Evolutionary conservation across 2,113 vertebrate genomes (phyloP).

Genomic region (Perca flavescens): DNA sequence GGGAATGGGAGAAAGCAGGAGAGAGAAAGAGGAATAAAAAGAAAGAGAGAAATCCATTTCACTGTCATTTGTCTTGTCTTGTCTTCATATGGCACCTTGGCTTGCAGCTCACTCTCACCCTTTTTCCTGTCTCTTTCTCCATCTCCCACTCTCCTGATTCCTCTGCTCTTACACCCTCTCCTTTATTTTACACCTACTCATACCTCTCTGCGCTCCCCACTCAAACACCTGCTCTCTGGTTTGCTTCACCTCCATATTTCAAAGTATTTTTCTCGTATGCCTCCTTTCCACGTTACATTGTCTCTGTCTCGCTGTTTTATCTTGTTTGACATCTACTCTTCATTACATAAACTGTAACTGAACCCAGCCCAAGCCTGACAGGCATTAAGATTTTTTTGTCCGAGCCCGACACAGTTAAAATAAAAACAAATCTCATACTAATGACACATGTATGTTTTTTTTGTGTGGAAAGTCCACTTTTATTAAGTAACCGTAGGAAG

Average conservation of each 20-base stretch:
- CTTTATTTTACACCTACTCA: constrained; percentile 27
- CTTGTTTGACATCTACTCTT: neutral
- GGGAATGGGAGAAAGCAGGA: neutral
- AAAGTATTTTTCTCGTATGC: neutral
- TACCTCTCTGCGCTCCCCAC: constrained; percentile 5
- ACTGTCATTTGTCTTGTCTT: constrained; percentile 74
- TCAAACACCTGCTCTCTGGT: constrained; percentile 14
- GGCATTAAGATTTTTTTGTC: no score
- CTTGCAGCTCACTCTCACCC: constrained; percentile 43
- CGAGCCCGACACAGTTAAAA: no score
- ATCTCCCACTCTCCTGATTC: constrained; percentile 6
- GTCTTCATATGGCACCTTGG: constrained; percentile 67
- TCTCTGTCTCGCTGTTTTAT: neutral
- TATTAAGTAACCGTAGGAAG: no score
- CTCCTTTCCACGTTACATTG: neutral
- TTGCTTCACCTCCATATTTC: neutral
- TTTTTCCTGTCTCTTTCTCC: constrained; percentile 1
- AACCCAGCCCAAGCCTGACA: no score
- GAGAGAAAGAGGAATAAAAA: neutral
- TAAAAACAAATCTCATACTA: no score
- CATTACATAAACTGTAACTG: no score
- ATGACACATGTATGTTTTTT: no score
- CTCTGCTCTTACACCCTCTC: neutral
- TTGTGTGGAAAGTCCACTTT: no score
- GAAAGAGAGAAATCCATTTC: constrained; percentile 46